These are phyloP conservation scores for Pristiophorus japonicus DNA, from an alignment of 2,113 vertebrate species.

Conservation along the genomic window DNA sequence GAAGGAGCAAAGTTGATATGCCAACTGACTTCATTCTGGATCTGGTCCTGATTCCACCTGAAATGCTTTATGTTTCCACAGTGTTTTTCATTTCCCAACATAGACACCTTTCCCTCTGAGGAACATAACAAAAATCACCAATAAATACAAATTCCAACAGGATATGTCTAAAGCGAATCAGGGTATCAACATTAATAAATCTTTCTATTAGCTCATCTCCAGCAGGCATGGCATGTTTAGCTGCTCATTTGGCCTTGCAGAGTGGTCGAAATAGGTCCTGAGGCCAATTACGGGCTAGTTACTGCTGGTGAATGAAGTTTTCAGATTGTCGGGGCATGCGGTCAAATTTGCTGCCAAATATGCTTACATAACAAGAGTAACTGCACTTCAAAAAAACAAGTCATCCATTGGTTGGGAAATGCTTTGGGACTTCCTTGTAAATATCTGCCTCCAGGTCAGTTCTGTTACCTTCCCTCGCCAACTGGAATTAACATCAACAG, in stretches of 20 bases:
- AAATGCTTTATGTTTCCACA: background rate
- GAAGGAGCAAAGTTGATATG: background rate
- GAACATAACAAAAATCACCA: background rate
- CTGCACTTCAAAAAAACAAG: background rate
- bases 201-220: background rate
- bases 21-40: background rate
- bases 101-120: background rate
- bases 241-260: background rate
- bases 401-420: background rate
- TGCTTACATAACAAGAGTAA: background rate
- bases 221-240: background rate
- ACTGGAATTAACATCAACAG: background rate
- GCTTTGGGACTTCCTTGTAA: background rate
- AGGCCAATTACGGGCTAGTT: background rate
- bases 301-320: background rate
- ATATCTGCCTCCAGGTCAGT: background rate
- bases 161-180: background rate
- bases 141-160: no score
- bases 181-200: background rate
- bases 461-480: background rate
- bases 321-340: background rate
- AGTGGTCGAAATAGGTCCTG: background rate
- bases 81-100: background rate
- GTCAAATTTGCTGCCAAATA: background rate
- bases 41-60: background rate